Percentiles rank a stretch among this genome's conserved stretches.
phyloP scores from a whole-genome alignment of 2,888 invertebrate genomes.

The Eristalinus aeneus region DNA sequence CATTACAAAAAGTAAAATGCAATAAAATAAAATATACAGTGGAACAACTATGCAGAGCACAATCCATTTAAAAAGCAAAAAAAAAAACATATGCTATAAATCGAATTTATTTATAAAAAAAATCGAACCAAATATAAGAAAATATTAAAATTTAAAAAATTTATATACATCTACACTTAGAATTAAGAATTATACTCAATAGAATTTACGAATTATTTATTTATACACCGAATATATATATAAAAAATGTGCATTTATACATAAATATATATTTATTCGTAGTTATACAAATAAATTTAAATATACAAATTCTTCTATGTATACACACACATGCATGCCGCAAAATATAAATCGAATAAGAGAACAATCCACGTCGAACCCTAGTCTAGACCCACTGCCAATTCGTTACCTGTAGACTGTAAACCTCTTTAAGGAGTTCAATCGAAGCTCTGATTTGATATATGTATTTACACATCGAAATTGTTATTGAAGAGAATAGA shows the following conservation, averaged over 20 bases:
- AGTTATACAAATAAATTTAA: slow-evolving; percentile 39
- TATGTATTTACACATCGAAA: slow-evolving; percentile 34
- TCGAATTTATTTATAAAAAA: slow-evolving; percentile 33
- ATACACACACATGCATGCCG: slow-evolving; percentile 63
- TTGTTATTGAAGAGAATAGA: slow-evolving; percentile 8
- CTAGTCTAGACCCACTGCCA: slow-evolving; percentile 56
- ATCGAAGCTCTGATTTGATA: slow-evolving; percentile 31
- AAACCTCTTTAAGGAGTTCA: slow-evolving; percentile 2
- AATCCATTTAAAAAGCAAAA: slow-evolving; percentile 4
- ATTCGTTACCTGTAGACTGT: slow-evolving; percentile 69
- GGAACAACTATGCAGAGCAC: background rate
- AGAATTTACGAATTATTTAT: slow-evolving; percentile 48
- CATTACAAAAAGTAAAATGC: background rate
- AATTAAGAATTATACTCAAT: slow-evolving; percentile 43
- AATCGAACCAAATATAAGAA: slow-evolving; percentile 7
- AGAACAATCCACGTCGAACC: background rate
- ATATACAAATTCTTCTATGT: background rate
- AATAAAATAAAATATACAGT: background rate
- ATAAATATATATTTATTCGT: slow-evolving; percentile 50
- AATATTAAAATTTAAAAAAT: background rate
- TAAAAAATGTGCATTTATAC: slow-evolving; percentile 48
- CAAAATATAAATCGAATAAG: slow-evolving; percentile 11
- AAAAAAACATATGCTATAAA: background rate
- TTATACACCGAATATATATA: slow-evolving; percentile 43
- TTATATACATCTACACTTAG: slow-evolving; percentile 27